Percentiles rank a stretch among this genome's conserved stretches.
Conservation (phyloP, 2,113 vertebrate genomes). For the Lampris megalopsis region DNA sequence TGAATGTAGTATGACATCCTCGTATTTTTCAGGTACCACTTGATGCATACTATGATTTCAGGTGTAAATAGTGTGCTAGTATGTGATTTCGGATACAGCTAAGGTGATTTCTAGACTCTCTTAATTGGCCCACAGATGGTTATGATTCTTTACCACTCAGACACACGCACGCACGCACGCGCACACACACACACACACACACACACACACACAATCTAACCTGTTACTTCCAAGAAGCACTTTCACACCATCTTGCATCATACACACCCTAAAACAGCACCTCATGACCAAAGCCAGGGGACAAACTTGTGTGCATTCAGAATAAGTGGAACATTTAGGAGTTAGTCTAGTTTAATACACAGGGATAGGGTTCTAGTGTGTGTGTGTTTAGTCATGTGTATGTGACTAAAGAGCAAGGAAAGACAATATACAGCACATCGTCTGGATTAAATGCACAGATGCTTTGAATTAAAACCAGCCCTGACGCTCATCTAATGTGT, state of each 20-base stretch:
- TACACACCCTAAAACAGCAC: not conserved
- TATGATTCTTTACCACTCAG: constrained; percentile 17
- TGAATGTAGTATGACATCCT: too few species aligned
- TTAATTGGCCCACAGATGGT: constrained; percentile 51
- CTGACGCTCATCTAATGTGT: not conserved
- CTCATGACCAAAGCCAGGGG: not conserved
- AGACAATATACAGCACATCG: not conserved
- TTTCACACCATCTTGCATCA: too few species aligned
- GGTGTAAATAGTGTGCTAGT: too few species aligned
- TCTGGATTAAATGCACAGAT: not conserved
- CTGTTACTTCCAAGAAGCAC: not conserved
- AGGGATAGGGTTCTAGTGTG: not conserved
- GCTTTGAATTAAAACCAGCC: not conserved
- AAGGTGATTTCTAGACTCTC: constrained; percentile 54
- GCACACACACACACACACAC: not conserved
- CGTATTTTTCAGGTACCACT: too few species aligned
- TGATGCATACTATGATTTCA: too few species aligned
- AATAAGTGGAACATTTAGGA: too few species aligned
- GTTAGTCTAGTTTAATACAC: too few species aligned
- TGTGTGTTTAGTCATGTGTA: not conserved
- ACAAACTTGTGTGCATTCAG: not conserved
- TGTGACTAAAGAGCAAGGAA: not conserved
- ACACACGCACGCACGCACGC: constrained; percentile 5
- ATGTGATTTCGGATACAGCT: too few species aligned
- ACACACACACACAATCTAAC: constrained; percentile 20